Conservation (phyloP, 2,888 invertebrate species). For the Cheilosia impressa region DNA sequence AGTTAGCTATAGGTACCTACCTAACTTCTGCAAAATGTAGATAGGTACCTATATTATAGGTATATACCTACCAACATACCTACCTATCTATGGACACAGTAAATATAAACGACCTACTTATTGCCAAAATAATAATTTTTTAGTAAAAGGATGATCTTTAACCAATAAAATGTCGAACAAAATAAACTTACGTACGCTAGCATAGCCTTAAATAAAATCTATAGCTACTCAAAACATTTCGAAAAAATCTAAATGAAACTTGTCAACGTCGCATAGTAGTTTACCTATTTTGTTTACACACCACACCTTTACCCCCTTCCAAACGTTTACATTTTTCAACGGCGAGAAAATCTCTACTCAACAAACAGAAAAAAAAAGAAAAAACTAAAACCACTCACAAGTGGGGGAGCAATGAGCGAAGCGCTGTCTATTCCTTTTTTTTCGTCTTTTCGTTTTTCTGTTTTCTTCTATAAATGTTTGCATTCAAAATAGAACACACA, state of each 20-base stretch:
- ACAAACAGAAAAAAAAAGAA: background rate
- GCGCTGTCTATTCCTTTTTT: conserved; percentile 11
- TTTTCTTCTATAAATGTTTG: conserved; percentile 4
- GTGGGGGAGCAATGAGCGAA: conserved; percentile 50
- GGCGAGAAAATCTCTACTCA: background rate
- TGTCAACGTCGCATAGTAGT: conserved; percentile 17
- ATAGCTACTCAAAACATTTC: background rate
- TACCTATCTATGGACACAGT: too few species aligned
- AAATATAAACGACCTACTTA: too few species aligned
- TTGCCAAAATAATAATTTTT: too few species aligned
- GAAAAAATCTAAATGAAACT: background rate
- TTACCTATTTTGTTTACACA: background rate
- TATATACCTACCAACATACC: too few species aligned
- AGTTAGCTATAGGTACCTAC: too few species aligned
- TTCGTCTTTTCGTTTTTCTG: background rate
- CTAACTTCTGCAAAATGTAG: too few species aligned
- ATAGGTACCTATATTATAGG: too few species aligned
- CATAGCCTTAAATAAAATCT: too few species aligned
- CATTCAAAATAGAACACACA: conserved; percentile 42
- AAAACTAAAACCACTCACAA: conserved; percentile 21
- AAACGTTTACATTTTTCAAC: background rate
- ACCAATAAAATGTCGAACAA: too few species aligned
- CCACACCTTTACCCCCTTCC: background rate
- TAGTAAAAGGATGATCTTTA: too few species aligned
- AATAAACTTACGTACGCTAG: too few species aligned